Evolutionary conservation across 2,113 vertebrate species (phyloP).

Genomic region (Cervus canadensis): DNA sequence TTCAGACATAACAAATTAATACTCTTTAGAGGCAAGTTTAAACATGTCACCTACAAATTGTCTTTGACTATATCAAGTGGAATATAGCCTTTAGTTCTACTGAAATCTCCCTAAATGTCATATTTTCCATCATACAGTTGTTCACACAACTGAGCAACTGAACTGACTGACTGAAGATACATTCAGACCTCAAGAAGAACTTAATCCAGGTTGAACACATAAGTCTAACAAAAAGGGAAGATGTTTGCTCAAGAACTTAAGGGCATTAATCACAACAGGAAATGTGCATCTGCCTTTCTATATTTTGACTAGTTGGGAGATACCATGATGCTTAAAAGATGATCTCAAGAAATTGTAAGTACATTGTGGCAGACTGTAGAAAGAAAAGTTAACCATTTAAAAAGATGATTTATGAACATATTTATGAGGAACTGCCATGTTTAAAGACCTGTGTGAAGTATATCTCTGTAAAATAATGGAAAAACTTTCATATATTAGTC

Average conservation of each 20-base stretch:
- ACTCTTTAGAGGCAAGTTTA: neutral
- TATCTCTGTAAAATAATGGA: neutral
- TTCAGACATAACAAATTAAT: constrained; percentile 46
- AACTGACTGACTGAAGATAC: neutral
- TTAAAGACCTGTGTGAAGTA: neutral
- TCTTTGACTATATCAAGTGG: constrained; percentile 37
- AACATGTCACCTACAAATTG: constrained; percentile 18
- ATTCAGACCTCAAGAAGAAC: neutral
- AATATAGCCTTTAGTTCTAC: constrained; percentile 22
- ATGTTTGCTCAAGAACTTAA: neutral
- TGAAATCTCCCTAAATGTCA: constrained; percentile 60
- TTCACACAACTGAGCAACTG: too few species aligned
- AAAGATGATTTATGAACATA: neutral
- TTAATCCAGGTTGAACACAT: neutral
- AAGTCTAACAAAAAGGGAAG: neutral
- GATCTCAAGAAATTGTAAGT: neutral
- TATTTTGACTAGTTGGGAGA: neutral
- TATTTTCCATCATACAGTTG: constrained; percentile 47
- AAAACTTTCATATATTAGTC: neutral
- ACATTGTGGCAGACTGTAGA: neutral
- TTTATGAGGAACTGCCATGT: neutral
- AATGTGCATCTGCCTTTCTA: neutral
- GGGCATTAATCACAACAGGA: neutral
- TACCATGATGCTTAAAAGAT: neutral
- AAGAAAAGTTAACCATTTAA: neutral